A percentile compares a stretch with the other conserved stretches of the same genome.
phyloP scores from a whole-genome alignment of 2,113 vertebrate species.

The Tragelaphus strepsiceros region DNA sequence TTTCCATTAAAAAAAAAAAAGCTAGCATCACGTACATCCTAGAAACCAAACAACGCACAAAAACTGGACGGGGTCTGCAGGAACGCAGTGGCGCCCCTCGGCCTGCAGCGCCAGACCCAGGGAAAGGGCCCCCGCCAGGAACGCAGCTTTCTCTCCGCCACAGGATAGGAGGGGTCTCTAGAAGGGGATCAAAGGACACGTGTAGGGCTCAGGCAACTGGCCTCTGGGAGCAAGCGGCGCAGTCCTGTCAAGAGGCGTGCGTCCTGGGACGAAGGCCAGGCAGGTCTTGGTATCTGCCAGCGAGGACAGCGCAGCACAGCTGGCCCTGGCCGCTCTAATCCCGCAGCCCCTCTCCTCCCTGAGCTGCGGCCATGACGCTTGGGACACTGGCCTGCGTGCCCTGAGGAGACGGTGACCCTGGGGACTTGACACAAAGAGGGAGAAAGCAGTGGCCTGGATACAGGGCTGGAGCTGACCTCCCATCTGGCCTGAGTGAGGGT shows the following conservation, averaged over 20 bases:
- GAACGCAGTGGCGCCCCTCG: not conserved
- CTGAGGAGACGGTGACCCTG: not conserved
- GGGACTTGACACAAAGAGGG: not conserved
- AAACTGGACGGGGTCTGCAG: not conserved
- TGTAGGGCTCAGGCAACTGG: not conserved
- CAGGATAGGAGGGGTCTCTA: not conserved
- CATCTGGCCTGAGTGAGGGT: not conserved
- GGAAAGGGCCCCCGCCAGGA: not conserved
- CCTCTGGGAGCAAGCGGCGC: not conserved
- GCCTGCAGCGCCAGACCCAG: not conserved
- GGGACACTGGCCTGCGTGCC: not conserved
- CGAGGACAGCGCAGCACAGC: not conserved
- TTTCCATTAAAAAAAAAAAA: slow-evolving; percentile 32
- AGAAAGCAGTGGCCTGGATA: not conserved
- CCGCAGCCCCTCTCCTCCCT: too few species aligned
- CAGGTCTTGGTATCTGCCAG: not conserved
- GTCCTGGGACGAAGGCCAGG: not conserved
- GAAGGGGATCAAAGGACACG: not conserved
- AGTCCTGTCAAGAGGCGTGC: not conserved
- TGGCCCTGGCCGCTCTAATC: not conserved
- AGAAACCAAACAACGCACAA: not conserved
- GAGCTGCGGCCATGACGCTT: not conserved
- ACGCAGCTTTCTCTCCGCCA: not conserved
- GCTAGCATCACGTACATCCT: not conserved
- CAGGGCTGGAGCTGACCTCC: not conserved